Base-by-base conservation (phyloP, 2,797 vertebrate genomes). In the Botia kubotai region DNA sequence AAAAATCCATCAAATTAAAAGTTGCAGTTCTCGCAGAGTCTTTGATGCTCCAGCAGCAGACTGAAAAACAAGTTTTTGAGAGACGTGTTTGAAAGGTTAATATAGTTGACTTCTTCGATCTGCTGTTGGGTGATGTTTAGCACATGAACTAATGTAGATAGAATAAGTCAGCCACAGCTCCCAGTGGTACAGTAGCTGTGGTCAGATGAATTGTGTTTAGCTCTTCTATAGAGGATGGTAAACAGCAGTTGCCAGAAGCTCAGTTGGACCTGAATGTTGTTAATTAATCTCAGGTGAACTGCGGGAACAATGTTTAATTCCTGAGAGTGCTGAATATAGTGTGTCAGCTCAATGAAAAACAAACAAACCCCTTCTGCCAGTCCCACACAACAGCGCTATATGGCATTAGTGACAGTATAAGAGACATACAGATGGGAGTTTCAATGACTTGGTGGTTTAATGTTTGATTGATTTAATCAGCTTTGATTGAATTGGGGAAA, bases 401-500 rank as follows among this genome's bases (percentile, higher is more conserved):
- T 29, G 26, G 52, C 29, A 8, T 26, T 29, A 60, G 29, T 48
- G 76, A 58, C 29, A 72, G 17, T 53, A 58, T 57, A 46, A 11
- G 1, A 55, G 48, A 84, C 75, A 71, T 19, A 79, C 76, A 79
- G 85, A 85, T 83, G 77, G 76, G 65, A 39, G 57, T 72, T 77
- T 76, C 52, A 58, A 65, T 85, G 86, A 89, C 87, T 80, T 83
- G 78, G 72, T 68, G 75, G 8, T 77, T 12, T 26, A 82, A 69
- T 79, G 66, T 81, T 63, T 26, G 23, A 26, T 26, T 26, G 23
- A 26, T 26, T 26, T 26, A 26, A 26, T 26, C 55, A 66, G 16
- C 43, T 73, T 74, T 81, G 86, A 82, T 84, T 86, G 60, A 87
- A 88, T 89, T 82, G 81, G 62, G 79, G 63, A 84, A 85, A 88